Conservation (phyloP, 2,113 vertebrate species). For the Myotis davidii region DNA sequence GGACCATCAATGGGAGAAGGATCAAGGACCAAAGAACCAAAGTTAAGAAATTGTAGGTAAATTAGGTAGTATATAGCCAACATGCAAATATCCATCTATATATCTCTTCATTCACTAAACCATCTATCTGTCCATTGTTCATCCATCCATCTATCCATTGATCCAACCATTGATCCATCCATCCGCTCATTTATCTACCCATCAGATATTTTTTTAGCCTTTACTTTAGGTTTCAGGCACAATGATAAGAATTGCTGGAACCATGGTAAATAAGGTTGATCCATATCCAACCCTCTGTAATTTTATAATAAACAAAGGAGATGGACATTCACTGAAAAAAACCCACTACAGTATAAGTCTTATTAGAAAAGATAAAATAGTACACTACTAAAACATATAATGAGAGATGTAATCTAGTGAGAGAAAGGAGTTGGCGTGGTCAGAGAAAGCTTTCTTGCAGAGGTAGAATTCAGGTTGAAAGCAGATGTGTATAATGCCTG, state of each 20-base stretch:
- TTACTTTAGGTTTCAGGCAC: constrained; percentile 24
- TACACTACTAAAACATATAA: background rate
- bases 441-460: background rate
- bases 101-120: background rate
- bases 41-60: background rate
- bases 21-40: background rate
- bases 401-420: background rate
- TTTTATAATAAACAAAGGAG: constrained; percentile 31
- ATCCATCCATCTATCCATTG: background rate
- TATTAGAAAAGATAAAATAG: background rate
- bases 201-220: background rate
- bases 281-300: background rate
- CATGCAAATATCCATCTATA: background rate
- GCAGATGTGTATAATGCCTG: background rate
- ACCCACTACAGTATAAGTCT: background rate
- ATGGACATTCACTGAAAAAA: background rate
- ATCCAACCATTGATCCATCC: too few species aligned
- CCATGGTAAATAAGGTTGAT: background rate
- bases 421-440: background rate
- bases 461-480: background rate
- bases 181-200: background rate
- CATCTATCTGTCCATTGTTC: background rate
- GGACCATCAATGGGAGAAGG: background rate
- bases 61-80: background rate
- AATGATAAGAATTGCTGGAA: background rate